Conservation (phyloP, 2,888 invertebrate species). For the Sesamia inferens region DNA sequence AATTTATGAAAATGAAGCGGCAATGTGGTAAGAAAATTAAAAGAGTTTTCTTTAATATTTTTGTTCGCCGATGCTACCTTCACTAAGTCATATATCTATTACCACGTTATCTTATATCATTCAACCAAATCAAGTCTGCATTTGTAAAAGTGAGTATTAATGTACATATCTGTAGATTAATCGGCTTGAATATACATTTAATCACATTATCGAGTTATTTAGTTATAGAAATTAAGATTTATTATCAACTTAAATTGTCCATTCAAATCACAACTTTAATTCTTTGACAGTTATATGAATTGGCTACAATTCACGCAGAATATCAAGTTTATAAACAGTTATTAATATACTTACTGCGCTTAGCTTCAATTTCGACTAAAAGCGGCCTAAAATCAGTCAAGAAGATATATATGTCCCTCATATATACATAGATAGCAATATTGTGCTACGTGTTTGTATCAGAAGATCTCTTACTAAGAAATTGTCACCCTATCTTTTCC, state of each 20-base stretch:
- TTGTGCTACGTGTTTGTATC: constrained; percentile 5
- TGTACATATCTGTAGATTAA: background rate
- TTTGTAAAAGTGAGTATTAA: background rate
- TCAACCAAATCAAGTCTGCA: background rate
- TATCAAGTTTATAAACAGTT: background rate
- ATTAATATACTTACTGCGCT: too few species aligned
- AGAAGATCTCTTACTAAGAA: constrained; percentile 14
- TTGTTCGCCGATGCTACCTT: background rate
- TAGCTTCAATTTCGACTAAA: background rate
- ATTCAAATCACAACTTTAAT: background rate
- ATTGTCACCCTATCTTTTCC: constrained; percentile 49
- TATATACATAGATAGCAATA: constrained; percentile 19
- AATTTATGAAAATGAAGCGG: constrained; percentile 13
- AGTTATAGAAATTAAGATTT: background rate
- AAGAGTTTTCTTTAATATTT: background rate
- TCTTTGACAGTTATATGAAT: background rate
- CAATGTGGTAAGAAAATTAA: background rate
- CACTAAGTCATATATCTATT: background rate
- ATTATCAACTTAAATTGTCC: background rate
- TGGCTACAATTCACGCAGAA: background rate
- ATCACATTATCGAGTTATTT: background rate
- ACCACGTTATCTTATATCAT: background rate
- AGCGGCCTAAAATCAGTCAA: too few species aligned
- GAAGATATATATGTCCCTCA: background rate
- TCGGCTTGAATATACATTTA: background rate